Conservation (phyloP, 1,140 invertebrate genomes). For the Lineus longissimus region DNA sequence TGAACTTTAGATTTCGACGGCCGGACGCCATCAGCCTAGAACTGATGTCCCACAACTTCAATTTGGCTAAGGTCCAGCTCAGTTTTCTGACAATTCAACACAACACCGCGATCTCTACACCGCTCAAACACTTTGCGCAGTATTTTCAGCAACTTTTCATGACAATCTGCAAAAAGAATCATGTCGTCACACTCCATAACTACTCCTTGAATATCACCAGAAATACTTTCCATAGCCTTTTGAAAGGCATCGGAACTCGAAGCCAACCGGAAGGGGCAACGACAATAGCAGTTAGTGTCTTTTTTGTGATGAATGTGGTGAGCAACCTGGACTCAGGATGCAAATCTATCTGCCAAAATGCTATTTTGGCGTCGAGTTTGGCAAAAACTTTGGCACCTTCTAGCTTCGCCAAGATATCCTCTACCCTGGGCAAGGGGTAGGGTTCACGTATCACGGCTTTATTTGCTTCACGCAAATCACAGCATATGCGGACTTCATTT, state of each 20-base stretch:
- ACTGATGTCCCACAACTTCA: conserved; percentile 22
- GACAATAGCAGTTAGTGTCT: background rate
- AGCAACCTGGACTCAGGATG: background rate
- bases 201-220: background rate
- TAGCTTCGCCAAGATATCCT: too few relatives aligned
- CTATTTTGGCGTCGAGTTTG: background rate
- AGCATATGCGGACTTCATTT: too few relatives aligned
- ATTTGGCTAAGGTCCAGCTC: conserved; percentile 16
- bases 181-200: background rate
- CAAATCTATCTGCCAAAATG: background rate
- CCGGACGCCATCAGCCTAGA: conserved; percentile 17
- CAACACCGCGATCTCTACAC: conserved; percentile 15
- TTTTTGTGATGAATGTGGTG: background rate
- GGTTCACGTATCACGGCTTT: too few relatives aligned
- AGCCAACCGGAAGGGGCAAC: background rate
- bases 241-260: background rate
- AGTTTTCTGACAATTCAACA: conserved; percentile 22
- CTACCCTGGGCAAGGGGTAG: too few relatives aligned
- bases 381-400: too few relatives aligned
- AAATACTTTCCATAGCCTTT: background rate
- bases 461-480: too few relatives aligned
- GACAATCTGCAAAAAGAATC: background rate
- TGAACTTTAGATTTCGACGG: conserved; percentile 37
- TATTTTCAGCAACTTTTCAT: background rate
- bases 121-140: background rate